These are phyloP conservation scores for Porites australiensis DNA, from an alignment of 64 coral and sea anemone species.

Conservation along the genomic window DNA sequence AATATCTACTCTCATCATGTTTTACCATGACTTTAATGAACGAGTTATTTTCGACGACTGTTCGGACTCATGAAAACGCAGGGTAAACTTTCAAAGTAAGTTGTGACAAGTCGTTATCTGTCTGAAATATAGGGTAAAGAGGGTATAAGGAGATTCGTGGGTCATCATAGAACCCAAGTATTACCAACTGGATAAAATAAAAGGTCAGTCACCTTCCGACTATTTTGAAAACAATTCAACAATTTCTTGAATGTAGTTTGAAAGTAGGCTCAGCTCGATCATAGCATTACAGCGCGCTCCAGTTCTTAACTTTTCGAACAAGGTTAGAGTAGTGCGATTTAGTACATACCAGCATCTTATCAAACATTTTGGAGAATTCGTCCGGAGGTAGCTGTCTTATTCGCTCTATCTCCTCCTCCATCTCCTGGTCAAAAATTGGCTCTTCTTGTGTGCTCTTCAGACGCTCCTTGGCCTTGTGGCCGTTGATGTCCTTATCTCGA, in stretches of 20 bases:
- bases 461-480: conserved; percentile 74
- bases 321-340: background rate
- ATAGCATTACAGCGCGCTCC: background rate
- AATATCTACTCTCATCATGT: background rate
- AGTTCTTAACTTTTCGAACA: background rate
- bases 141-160: background rate
- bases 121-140: too few relatives aligned
- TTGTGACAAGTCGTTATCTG: too few relatives aligned
- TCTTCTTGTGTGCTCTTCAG: conserved; percentile 81
- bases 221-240: conserved; percentile 12
- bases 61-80: too few relatives aligned
- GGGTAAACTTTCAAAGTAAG: too few relatives aligned
- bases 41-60: background rate
- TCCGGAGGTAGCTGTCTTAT: conserved; percentile 80
- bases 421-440: conserved; percentile 69
- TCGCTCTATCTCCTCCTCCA: conserved; percentile 84
- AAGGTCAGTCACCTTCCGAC: background rate
- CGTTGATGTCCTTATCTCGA: conserved; percentile 80
- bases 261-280: background rate
- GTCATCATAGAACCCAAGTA: background rate
- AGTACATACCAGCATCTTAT: conserved; percentile 94
- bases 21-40: background rate
- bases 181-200: background rate
- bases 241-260: conserved; percentile 6
- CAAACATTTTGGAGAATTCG: conserved; percentile 92